Conservation (phyloP, 2,888 invertebrate species). For the Agonopterix heracliana region DNA sequence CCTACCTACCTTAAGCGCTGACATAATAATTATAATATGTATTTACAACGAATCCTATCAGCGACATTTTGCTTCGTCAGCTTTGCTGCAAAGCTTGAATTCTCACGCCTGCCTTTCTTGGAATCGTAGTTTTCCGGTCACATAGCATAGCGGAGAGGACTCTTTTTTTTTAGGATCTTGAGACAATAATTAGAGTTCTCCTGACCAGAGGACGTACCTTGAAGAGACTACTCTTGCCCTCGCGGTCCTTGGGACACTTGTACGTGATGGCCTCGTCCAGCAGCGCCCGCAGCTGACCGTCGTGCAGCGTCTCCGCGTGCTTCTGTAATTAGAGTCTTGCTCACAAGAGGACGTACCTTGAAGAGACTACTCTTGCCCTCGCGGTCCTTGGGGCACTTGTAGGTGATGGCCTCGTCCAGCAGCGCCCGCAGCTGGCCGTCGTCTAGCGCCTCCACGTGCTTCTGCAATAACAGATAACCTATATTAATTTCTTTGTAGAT, state of each 20-base stretch:
- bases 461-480: slow-evolving; percentile 37
- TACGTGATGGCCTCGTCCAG: slow-evolving; percentile 90
- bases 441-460: slow-evolving; percentile 79
- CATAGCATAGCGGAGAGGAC: too few species aligned
- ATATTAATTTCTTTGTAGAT: slow-evolving; percentile 2
- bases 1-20: too few species aligned
- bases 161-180: too few species aligned
- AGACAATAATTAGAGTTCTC: too few species aligned
- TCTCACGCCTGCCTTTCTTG: too few species aligned
- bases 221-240: slow-evolving; percentile 89
- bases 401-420: slow-evolving; percentile 89
- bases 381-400: slow-evolving; percentile 89
- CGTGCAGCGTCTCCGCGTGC: too few species aligned
- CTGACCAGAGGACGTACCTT: slow-evolving; percentile 69
- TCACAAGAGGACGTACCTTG: slow-evolving; percentile 71
- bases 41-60: too few species aligned
- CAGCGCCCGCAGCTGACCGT: slow-evolving; percentile 82
- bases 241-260: slow-evolving; percentile 89
- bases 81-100: too few species aligned
- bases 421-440: slow-evolving; percentile 85
- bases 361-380: slow-evolving; percentile 90
- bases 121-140: too few species aligned
- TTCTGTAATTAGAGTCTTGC: too few species aligned
- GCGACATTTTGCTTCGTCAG: too few species aligned
- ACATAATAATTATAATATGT: too few species aligned